Evolutionary conservation across 2,888 invertebrate genomes (phyloP).

Genomic region (Epirrita christyi): DNA sequence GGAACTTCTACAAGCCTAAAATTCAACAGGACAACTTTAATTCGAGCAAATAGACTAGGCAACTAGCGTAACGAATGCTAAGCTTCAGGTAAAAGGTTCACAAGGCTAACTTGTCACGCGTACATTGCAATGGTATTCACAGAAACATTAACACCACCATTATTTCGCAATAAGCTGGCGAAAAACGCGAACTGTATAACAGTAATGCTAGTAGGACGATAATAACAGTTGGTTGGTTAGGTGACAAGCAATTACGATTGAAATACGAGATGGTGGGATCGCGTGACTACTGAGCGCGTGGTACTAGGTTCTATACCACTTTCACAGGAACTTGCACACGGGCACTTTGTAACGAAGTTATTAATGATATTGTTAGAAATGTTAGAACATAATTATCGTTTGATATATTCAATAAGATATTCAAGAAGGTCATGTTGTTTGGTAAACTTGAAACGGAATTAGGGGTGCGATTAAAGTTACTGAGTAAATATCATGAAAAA

Average conservation of each 20-base stretch:
- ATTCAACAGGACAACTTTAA: too few relatives aligned
- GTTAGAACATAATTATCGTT: too few relatives aligned
- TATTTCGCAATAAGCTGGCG: constrained; percentile 4
- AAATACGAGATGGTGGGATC: constrained; percentile 56
- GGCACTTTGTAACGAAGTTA: not conserved
- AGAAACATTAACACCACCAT: not conserved
- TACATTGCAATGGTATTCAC: not conserved
- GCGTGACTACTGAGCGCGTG: constrained; percentile 49
- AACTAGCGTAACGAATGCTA: too few relatives aligned
- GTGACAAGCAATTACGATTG: constrained; percentile 17
- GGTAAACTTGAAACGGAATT: too few relatives aligned
- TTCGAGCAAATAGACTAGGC: too few relatives aligned
- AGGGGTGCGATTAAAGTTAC: too few relatives aligned
- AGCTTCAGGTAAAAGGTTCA: too few relatives aligned
- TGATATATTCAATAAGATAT: too few relatives aligned
- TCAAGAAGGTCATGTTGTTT: too few relatives aligned
- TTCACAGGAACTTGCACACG: not conserved
- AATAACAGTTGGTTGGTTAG: constrained; percentile 4
- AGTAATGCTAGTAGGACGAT: constrained; percentile 3
- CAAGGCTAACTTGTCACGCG: not conserved
- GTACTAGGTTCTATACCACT: not conserved
- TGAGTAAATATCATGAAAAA: too few relatives aligned
- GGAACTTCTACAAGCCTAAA: too few relatives aligned
- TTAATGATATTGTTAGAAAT: not conserved
- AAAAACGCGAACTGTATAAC: not conserved